Evolutionary conservation across 1,140 invertebrate species (phyloP).

Genomic region (Holcopasites calliopsidis): DNA sequence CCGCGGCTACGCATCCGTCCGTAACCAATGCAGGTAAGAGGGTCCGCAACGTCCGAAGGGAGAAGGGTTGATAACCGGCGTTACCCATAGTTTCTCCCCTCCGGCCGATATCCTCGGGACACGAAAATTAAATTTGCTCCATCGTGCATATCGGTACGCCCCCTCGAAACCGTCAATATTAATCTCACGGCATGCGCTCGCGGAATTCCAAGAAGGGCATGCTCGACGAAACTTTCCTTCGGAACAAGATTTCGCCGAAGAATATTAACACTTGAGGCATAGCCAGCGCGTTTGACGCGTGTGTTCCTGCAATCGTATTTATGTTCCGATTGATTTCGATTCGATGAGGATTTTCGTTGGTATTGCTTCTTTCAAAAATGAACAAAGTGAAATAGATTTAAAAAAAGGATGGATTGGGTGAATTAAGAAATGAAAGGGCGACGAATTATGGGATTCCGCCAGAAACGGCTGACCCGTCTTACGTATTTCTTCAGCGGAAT

Average conservation of each 20-base stretch:
- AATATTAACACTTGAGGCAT: slow-evolving; percentile 53
- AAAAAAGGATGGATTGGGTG: no score
- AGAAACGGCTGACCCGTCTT: no score
- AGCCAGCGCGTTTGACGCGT: background rate
- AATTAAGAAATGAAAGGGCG: no score
- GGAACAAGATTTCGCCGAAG: slow-evolving; percentile 40
- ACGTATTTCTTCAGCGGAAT: no score
- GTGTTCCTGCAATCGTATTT: background rate
- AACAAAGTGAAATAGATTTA: no score
- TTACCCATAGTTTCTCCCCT: background rate
- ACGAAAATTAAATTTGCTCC: slow-evolving; percentile 68
- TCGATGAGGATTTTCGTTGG: background rate
- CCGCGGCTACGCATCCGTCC: slow-evolving; percentile 40
- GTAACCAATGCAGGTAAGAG: slow-evolving; percentile 58
- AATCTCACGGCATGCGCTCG: slow-evolving; percentile 60
- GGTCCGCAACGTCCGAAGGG: slow-evolving; percentile 29
- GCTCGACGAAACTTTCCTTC: slow-evolving; percentile 45
- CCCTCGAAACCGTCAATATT: slow-evolving; percentile 67
- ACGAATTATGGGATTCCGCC: no score
- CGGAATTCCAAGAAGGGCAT: slow-evolving; percentile 51
- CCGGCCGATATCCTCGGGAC: slow-evolving; percentile 47
- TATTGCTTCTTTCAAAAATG: no score
- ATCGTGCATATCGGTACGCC: slow-evolving; percentile 57
- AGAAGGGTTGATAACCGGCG: slow-evolving; percentile 9
- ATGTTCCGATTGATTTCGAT: no score